Base-by-base conservation (phyloP, 2,888 invertebrate genomes). In the Acronicta psi region DNA sequence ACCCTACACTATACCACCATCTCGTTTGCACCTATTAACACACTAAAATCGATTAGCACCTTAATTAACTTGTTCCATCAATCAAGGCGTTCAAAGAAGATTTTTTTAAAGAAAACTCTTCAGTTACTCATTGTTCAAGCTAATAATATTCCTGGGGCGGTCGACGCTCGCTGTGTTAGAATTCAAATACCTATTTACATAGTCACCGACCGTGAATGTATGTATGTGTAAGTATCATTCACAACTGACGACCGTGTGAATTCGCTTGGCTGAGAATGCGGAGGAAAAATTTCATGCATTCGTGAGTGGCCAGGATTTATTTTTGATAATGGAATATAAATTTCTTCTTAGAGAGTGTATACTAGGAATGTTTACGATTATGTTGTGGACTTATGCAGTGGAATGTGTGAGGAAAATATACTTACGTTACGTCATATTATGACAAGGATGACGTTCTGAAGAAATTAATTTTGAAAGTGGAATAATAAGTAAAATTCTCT, bases 131-230 rank as follows among this genome's bases (percentile, higher is more conserved):
- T 82, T 81, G 80, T 81, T 77, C 73, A 44, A 46, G 52, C 58
- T 81, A 83, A 83, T 83, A 80, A 82, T 83, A 83, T 83, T 83
- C 81, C 72, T 79, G 62, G 68, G 70, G 65, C 81, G 80, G 81
- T 80, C 81, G 80, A 71, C 82, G 67, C 76, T 74, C 66, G 75
- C 82, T 73, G 77, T 75, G 81, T 75, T 83, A 78, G 82, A 82
- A 87, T 88, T 85, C 83, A 84, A 85, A 88, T 83, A 78, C 82
- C 79, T 86, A 92, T 91, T 91, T 91, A 91, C 92, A 92, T 93
- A 92, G 87, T 82, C 92, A 91, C 83, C 84, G 87, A 92, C 92
- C 92, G 92, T 92, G 89, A 91, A 92, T 84, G 82, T 87, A 82
- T 85, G 79, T 61, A 70, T 77, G 76, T 78, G 70, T 66, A 75